Conservation (phyloP, 2,113 vertebrate species). For the Ciconia stormi region DNA sequence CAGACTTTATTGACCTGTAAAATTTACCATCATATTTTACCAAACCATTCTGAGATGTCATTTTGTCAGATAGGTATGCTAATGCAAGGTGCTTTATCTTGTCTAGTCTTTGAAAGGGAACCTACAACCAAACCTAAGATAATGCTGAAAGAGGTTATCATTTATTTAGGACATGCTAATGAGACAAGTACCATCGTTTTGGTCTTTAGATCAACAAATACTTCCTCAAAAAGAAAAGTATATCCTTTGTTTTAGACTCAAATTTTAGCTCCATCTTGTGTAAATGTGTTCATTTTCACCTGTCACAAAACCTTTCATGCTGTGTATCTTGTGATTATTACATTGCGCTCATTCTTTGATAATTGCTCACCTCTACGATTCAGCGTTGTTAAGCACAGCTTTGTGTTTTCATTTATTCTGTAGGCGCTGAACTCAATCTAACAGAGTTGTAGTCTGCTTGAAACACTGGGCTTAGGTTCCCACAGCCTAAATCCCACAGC, state of each 20-base stretch:
- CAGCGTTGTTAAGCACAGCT: background rate
- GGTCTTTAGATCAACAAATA: background rate
- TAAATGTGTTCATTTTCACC: constrained; percentile 4
- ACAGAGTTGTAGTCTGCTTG: background rate
- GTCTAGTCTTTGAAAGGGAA: background rate
- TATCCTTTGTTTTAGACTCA: constrained; percentile 17
- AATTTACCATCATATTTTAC: constrained; percentile 12
- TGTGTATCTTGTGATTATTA: constrained; percentile 1
- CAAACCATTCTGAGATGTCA: background rate
- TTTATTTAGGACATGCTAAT: background rate
- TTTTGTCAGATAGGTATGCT: background rate
- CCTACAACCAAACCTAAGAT: background rate
- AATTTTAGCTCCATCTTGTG: constrained; percentile 9
- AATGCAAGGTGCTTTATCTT: background rate
- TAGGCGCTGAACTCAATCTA: background rate
- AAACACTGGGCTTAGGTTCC: background rate
- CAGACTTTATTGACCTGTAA: constrained; percentile 17
- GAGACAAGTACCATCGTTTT: background rate
- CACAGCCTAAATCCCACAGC: background rate
- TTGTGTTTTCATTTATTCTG: background rate
- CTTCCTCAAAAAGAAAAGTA: background rate
- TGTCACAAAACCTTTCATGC: background rate
- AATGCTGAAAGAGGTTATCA: background rate
- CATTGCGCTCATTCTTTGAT: background rate
- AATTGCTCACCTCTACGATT: background rate